Percentiles rank a stretch among this genome's conserved stretches.
phyloP scores from a whole-genome alignment of 2,797 vertebrate species.

The Pangasius larnaudii region DNA sequence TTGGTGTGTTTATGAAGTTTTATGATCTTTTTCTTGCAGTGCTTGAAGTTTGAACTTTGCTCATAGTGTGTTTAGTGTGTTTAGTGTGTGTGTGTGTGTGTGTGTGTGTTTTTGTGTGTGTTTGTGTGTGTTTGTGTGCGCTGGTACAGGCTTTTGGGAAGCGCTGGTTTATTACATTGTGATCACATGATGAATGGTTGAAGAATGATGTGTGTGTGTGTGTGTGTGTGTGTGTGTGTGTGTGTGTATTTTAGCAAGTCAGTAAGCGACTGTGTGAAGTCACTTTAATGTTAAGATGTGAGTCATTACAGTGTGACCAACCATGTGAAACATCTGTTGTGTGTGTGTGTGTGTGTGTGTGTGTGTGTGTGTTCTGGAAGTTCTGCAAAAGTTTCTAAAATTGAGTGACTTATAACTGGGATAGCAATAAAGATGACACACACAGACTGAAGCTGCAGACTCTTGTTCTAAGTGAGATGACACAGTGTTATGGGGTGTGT shows the following conservation, averaged over 20 bases:
- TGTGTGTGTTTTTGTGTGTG: not conserved
- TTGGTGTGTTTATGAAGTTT: not conserved
- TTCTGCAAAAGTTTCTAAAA: not conserved
- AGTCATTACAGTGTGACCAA: conserved; percentile 7
- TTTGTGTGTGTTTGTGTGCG: not conserved
- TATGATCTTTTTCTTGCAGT: not conserved
- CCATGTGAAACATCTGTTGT: not conserved
- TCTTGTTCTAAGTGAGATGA: not conserved
- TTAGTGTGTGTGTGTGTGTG: not conserved
- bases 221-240: not conserved
- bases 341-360: not conserved
- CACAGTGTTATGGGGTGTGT: not conserved
- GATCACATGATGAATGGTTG: not conserved
- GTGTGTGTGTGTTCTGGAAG: not conserved
- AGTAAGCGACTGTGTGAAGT: not conserved
- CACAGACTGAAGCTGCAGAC: not conserved
- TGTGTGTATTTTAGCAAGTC: not conserved
- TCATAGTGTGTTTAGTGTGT: not conserved
- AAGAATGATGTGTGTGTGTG: not conserved
- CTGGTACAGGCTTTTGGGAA: not conserved
- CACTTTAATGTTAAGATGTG: conserved; percentile 8
- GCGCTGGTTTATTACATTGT: not conserved
- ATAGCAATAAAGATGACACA: not conserved
- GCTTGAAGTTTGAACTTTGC: not conserved
- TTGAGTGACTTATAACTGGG: not conserved